Base-by-base conservation (phyloP, 1,140 invertebrate species). In the Pseudomyrmex flavicornis region DNA sequence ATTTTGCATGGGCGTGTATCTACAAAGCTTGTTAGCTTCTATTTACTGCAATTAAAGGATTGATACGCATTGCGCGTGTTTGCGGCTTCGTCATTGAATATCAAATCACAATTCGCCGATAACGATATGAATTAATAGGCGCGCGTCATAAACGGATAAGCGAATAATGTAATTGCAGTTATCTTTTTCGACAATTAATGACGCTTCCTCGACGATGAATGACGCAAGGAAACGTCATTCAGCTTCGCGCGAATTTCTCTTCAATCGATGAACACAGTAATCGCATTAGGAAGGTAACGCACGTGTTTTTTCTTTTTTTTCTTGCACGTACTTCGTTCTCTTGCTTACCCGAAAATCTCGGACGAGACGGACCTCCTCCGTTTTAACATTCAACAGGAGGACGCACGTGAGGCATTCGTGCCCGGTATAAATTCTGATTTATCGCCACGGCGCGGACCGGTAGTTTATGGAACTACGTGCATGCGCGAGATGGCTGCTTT, bases 361-460 rank as follows among this genome's bases (percentile, higher is more conserved):
- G 48, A 17, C 35, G 3, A 8, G n/a, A 46, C 46, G 46, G 63
- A 10, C 20, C 9, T 61, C 13, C 20, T 72, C 50, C 17, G 48
- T 59, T 82, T 65, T 52, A 70, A 61, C 75, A 80, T 80, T 80
- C 48, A 84, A 84, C 66, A 62, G 74, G 65, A 80, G 58, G 35
- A 35, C 48, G 56, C 66, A 62, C 59, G 83, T 61, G 68, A 73
- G 76, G 65, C 59, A 83, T 69, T 73, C 79, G 76, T 59, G 66
- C 56, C n/a, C 59, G 35, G 74, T 76, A 73, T 85, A 85, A 87
- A 80, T 80, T 85, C 86, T 87, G 84, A 87, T 87, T 87, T 85
- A 87, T 87, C 66, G 79, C 76, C 68, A 65, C 46, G 52, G 62
- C 79, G 35, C 35, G 35, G 73, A 50, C 74, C 62, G 75, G 62